Conservation (phyloP, 2,113 vertebrate species). For the Phalacrocorax carbo region DNA sequence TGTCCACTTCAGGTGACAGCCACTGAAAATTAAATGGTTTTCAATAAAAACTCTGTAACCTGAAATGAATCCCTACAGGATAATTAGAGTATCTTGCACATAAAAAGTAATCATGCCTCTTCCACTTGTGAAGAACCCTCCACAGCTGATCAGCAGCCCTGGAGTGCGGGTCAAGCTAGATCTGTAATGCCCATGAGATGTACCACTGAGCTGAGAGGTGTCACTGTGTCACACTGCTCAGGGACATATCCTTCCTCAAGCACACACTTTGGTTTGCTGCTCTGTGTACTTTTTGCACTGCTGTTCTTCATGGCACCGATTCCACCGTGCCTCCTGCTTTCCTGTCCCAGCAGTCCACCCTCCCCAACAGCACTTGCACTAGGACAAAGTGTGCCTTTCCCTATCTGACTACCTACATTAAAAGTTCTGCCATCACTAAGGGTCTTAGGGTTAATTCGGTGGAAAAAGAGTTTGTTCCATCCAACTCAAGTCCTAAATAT, state of each 20-base stretch:
- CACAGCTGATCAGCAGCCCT: not conserved
- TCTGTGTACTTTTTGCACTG: not conserved
- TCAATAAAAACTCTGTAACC: constrained; percentile 72
- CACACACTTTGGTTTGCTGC: not conserved
- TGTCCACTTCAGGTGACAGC: constrained; percentile 68
- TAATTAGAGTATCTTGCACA: constrained; percentile 70
- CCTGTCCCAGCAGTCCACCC: not conserved
- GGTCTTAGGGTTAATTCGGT: not conserved
- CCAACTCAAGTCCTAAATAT: not conserved
- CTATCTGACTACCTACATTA: not conserved
- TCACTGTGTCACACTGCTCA: not conserved
- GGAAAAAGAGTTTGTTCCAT: not conserved
- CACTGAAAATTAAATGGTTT: constrained; percentile 74
- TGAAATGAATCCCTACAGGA: constrained; percentile 69
- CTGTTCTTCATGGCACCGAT: not conserved
- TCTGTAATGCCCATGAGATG: constrained; percentile 33
- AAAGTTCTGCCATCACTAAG: not conserved
- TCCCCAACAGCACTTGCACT: not conserved
- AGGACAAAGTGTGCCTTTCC: not conserved
- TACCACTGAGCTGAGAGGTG: not conserved
- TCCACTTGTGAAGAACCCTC: constrained; percentile 46
- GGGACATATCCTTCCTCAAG: not conserved
- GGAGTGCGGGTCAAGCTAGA: not conserved
- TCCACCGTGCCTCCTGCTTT: not conserved
- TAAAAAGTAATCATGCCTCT: constrained; percentile 70